phyloP scores from a whole-genome alignment of 2,113 vertebrate species.

The Lasiurus cinereus region DNA sequence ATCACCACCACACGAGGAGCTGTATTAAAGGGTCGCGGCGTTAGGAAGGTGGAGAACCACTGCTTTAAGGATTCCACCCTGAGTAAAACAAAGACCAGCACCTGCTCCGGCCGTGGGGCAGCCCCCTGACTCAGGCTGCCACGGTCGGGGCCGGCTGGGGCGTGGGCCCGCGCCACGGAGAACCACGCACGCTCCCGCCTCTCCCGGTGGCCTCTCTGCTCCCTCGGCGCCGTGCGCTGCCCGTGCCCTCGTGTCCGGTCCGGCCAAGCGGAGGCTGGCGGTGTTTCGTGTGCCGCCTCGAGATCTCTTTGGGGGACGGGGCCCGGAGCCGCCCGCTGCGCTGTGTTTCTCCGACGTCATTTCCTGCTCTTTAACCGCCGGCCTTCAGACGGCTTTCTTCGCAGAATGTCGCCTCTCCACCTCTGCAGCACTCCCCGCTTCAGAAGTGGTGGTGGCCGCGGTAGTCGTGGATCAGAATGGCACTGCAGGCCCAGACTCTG shows the following conservation, averaged over 20 bases:
- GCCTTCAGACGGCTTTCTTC: constrained; percentile 33
- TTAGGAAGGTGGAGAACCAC: no score
- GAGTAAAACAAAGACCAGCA: background rate
- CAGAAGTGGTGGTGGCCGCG: no score
- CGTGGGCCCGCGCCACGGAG: background rate
- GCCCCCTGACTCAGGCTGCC: no score
- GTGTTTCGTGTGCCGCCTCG: background rate
- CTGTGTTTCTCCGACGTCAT: background rate
- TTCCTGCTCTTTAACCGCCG: constrained; percentile 31
- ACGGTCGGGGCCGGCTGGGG: background rate
- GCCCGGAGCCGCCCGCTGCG: background rate
- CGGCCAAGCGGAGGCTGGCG: background rate
- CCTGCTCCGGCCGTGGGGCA: background rate
- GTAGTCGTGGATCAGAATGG: no score
- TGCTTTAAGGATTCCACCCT: no score
- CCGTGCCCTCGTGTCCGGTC: background rate
- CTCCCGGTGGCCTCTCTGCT: background rate
- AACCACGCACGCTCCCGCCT: background rate
- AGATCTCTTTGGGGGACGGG: background rate
- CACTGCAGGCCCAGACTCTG: no score
- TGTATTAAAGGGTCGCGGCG: no score
- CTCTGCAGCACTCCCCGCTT: no score
- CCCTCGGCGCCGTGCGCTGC: background rate
- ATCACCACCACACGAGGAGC: no score
- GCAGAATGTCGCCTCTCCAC: no score